Evolutionary conservation across 2,113 vertebrate genomes (phyloP).

Genomic region (Paracanthobrama guichenoti): DNA sequence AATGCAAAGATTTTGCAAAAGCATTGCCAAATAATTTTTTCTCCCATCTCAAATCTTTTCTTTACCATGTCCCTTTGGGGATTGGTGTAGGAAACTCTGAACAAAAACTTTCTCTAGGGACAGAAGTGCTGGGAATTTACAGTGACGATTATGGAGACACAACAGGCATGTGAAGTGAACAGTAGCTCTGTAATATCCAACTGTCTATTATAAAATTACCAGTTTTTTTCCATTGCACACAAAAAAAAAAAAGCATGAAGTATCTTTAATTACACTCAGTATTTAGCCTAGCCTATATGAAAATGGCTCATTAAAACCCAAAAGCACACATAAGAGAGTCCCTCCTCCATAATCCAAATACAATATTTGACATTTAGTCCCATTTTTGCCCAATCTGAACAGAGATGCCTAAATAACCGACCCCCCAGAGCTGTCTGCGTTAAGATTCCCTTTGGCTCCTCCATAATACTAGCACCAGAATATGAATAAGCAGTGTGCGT

Average conservation of each 20-base stretch:
- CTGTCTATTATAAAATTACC: constrained; percentile 62
- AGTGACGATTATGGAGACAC: background rate
- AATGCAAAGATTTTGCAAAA: too few species aligned
- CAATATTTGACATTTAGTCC: background rate
- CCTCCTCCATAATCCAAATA: background rate
- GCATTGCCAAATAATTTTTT: too few species aligned
- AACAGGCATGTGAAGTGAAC: background rate
- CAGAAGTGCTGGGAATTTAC: background rate
- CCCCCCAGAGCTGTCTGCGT: background rate
- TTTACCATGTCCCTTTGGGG: background rate
- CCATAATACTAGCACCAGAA: background rate
- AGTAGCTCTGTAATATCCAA: constrained; percentile 71
- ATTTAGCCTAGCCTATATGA: constrained; percentile 59
- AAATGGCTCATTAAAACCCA: constrained; percentile 45
- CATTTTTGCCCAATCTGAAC: too few species aligned
- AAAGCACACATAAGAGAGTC: background rate
- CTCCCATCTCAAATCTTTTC: too few species aligned
- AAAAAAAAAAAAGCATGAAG: constrained; percentile 61
- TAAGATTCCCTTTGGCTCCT: background rate
- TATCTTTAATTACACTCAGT: constrained; percentile 54
- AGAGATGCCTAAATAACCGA: background rate
- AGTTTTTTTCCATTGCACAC: constrained; percentile 63
- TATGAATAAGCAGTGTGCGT: background rate
- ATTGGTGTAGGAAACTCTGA: background rate
- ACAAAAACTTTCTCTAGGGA: background rate